Conservation (phyloP, 1,140 invertebrate species). For the Brachionus koreanus region DNA sequence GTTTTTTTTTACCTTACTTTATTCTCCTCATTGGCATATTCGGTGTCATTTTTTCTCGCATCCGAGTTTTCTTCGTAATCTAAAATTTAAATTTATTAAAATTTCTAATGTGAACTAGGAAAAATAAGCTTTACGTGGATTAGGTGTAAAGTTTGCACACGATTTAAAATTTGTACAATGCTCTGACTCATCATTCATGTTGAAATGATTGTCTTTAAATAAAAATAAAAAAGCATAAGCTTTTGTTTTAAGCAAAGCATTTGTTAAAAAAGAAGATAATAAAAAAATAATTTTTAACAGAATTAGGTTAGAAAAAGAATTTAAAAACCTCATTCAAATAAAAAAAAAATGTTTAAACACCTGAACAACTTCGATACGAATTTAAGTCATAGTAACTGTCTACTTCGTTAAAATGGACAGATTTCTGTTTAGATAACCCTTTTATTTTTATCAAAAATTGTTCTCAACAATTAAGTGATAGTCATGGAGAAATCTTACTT, state of each 20-base stretch:
- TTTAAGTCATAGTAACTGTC: conserved; percentile 35
- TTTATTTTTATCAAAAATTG: not conserved
- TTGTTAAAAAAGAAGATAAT: not conserved
- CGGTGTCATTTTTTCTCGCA: not conserved
- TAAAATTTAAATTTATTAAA: not conserved
- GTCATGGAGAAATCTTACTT: conserved; percentile 4
- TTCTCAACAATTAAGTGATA: not conserved
- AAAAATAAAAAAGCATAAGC: conserved; percentile 21
- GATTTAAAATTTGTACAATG: conserved; percentile 22
- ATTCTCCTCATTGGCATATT: not conserved
- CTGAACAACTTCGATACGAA: conserved; percentile 28
- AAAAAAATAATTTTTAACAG: not conserved
- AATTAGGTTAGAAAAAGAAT: not conserved
- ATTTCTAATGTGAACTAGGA: not conserved
- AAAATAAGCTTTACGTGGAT: conserved; percentile 11
- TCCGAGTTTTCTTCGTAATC: not conserved
- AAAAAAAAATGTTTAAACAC: conserved; percentile 22
- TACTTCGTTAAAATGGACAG: conserved; percentile 33
- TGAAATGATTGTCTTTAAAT: conserved; percentile 24
- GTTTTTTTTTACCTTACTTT: not conserved
- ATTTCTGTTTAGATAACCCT: conserved; percentile 28
- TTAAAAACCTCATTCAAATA: not conserved
- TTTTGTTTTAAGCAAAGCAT: not conserved
- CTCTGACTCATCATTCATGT: conserved; percentile 20
- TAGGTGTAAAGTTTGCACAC: conserved; percentile 22